These are phyloP conservation scores for Cordilura impudica DNA, from an alignment of 2,888 invertebrate genomes.

Conservation along the genomic window DNA sequence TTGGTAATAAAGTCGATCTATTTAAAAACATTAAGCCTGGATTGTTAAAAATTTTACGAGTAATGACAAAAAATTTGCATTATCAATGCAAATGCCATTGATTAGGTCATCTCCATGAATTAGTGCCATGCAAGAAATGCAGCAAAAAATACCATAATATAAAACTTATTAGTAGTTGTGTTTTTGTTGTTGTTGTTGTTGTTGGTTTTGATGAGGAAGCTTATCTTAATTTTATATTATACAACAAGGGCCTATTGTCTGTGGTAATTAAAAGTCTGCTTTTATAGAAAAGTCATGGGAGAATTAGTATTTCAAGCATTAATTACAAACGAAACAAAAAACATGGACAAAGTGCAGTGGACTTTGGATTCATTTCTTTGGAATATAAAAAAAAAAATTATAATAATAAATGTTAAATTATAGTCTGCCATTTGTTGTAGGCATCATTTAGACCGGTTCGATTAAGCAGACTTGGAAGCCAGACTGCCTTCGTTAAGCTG, in stretches of 20 bases:
- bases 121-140: conserved; percentile 27
- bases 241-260: conserved; percentile 44
- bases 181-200: conserved; percentile 7
- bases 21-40: too few species aligned
- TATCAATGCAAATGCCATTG: too few species aligned
- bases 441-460: not conserved
- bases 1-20: too few species aligned
- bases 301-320: conserved; percentile 44
- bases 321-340: conserved; percentile 17
- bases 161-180: conserved; percentile 19
- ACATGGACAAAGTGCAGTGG: conserved; percentile 39
- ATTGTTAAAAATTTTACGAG: too few species aligned
- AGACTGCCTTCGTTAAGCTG: not conserved
- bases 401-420: not conserved
- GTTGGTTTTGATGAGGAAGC: conserved; percentile 29
- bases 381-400: not conserved
- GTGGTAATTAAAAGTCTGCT: conserved; percentile 62
- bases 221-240: conserved; percentile 49
- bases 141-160: conserved; percentile 9
- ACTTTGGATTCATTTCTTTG: conserved; percentile 30
- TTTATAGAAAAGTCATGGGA: conserved; percentile 60
- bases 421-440: not conserved
- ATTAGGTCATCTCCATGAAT: too few species aligned
- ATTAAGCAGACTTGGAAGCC: not conserved
- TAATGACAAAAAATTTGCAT: too few species aligned